Evolutionary conservation across 2,888 invertebrate species (phyloP).

Genomic region (Timema cristinae): DNA sequence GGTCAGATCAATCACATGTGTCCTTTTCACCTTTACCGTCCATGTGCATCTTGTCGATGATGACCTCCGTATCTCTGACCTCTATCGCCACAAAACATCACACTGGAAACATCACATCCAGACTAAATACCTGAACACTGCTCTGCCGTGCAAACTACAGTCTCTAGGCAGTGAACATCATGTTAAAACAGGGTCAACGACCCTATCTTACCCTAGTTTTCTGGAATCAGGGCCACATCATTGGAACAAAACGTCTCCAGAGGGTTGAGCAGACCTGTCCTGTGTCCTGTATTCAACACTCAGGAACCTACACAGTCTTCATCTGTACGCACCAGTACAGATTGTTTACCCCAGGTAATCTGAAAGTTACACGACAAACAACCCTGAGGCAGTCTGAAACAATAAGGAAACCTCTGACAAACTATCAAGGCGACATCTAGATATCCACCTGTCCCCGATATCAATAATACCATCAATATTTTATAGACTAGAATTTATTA

Average conservation of each 20-base stretch:
- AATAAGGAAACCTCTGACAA: too few relatives aligned
- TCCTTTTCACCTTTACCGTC: slow-evolving; percentile 55
- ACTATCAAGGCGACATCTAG: too few relatives aligned
- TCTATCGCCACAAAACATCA: slow-evolving; percentile 59
- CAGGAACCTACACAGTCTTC: slow-evolving; percentile 60
- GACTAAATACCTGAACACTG: too few relatives aligned
- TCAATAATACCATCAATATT: too few relatives aligned
- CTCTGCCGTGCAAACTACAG: too few relatives aligned
- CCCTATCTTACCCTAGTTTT: slow-evolving; percentile 55
- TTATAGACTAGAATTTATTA: too few relatives aligned
- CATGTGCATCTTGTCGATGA: slow-evolving; percentile 65
- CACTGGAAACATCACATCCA: slow-evolving; percentile 45
- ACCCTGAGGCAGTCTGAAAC: too few relatives aligned
- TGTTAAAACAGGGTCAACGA: too few relatives aligned
- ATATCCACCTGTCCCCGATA: too few relatives aligned
- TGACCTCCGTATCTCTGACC: slow-evolving; percentile 35
- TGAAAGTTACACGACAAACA: slow-evolving; percentile 37
- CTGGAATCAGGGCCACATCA: slow-evolving; percentile 63
- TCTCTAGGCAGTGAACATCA: too few relatives aligned
- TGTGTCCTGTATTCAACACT: slow-evolving; percentile 56
- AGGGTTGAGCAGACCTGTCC: slow-evolving; percentile 58
- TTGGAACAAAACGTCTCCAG: slow-evolving; percentile 58
- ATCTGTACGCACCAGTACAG: slow-evolving; percentile 66
- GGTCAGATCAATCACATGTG: slow-evolving; percentile 44
- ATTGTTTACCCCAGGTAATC: slow-evolving; percentile 67